Percentiles rank a stretch among this genome's conserved stretches.
Evolutionary conservation across 2,888 invertebrate genomes (phyloP).

Genomic region (Leucoptera coffeella): DNA sequence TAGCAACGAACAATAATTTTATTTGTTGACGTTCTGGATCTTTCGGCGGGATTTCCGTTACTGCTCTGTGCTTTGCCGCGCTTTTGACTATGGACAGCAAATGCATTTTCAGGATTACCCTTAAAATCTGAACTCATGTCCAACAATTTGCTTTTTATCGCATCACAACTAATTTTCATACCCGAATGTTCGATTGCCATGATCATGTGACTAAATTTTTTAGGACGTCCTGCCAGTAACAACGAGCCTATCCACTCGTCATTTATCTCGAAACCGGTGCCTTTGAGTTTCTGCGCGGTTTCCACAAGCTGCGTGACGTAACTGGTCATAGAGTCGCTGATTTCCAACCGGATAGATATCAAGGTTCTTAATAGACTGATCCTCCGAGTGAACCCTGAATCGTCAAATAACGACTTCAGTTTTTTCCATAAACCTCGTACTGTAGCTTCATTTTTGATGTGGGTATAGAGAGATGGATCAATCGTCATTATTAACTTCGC

Average conservation of each 20-base stretch:
- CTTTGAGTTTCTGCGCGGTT: constrained; percentile 2
- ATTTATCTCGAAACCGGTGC: constrained; percentile 3
- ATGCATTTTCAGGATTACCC: not conserved
- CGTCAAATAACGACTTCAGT: constrained; percentile 2
- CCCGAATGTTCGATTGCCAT: too few species aligned
- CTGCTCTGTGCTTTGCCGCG: not conserved
- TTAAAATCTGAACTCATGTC: constrained; percentile 1
- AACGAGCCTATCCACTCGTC: constrained; percentile 2
- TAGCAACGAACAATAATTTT: constrained; percentile 6
- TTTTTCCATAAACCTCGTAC: constrained; percentile 1
- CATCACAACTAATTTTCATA: constrained; percentile 2
- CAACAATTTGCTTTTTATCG: constrained; percentile 2
- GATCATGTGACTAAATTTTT: constrained; percentile 2
- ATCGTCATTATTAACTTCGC: constrained; percentile 2
- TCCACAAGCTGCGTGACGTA: constrained; percentile 3
- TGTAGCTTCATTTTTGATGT: not conserved
- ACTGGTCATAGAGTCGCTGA: constrained; percentile 2
- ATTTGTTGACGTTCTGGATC: constrained; percentile 1
- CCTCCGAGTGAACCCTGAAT: constrained; percentile 1
- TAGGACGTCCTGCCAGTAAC: constrained; percentile 2
- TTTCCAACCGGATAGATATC: constrained; percentile 2
- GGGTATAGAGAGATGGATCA: constrained; percentile 2
- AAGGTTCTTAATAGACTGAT: constrained; percentile 1
- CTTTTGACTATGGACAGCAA: not conserved
- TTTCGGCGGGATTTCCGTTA: constrained; percentile 1